These are phyloP conservation scores for Sminthurides aquaticus DNA, from an alignment of 2,888 invertebrate genomes.

Conservation along the genomic window DNA sequence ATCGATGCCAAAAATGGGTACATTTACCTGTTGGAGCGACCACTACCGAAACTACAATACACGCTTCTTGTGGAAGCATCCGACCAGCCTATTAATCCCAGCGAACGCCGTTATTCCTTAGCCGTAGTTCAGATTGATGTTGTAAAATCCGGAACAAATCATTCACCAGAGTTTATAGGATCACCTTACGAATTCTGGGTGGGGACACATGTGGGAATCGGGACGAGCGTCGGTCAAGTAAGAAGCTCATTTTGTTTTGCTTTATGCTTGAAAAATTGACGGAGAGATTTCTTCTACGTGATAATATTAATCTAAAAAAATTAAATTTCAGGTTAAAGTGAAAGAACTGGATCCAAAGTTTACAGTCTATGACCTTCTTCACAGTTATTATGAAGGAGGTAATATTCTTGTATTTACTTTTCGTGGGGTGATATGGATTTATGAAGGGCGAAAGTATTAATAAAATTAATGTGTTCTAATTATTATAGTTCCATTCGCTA, in stretches of 20 bases:
- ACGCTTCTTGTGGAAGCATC: slow-evolving; percentile 75
- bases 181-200: slow-evolving; percentile 87
- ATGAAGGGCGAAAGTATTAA: background rate
- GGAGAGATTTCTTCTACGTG: background rate
- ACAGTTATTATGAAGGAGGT: slow-evolving; percentile 76
- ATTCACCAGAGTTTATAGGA: slow-evolving; percentile 66
- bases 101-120: slow-evolving; percentile 69
- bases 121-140: slow-evolving; percentile 80
- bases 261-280: background rate
- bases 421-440: background rate
- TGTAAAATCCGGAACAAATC: slow-evolving; percentile 49
- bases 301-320: too few species aligned
- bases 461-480: background rate
- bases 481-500: slow-evolving; percentile 69
- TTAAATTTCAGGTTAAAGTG: slow-evolving; percentile 55
- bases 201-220: slow-evolving; percentile 73
- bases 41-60: slow-evolving; percentile 63
- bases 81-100: slow-evolving; percentile 74
- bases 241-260: background rate
- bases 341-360: slow-evolving; percentile 62
- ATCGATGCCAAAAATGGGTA: slow-evolving; percentile 65
- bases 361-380: slow-evolving; percentile 67
- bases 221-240: slow-evolving; percentile 71
- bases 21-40: slow-evolving; percentile 59
- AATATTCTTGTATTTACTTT: background rate